These are phyloP conservation scores for Mesochorus sp. DNA, from an alignment of 2,888 invertebrate species.

Conservation along the genomic window DNA sequence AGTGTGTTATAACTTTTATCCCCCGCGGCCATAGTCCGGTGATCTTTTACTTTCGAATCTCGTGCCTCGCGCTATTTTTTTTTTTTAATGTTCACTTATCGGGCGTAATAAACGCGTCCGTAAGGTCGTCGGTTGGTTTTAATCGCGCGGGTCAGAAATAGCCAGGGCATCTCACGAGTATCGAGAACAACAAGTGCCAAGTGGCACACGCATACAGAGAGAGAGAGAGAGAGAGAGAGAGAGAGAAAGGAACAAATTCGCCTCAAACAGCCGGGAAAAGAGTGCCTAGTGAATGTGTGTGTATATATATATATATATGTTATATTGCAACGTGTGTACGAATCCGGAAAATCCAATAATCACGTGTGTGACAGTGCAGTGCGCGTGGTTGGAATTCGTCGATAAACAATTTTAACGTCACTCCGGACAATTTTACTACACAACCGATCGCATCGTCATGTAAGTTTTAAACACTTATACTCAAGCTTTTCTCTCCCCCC, in stretches of 20 bases:
- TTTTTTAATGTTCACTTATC: too few relatives aligned
- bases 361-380: slow-evolving; percentile 38
- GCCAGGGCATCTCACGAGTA: not conserved
- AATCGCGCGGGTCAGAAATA: slow-evolving; percentile 12
- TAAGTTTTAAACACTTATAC: not conserved
- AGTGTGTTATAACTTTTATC: not conserved
- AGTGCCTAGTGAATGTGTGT: slow-evolving; percentile 13
- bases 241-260: not conserved
- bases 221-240: not conserved
- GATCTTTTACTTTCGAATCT: not conserved
- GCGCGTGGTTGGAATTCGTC: not conserved
- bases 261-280: not conserved
- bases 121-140: not conserved
- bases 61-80: too few relatives aligned
- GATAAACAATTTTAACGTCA: not conserved
- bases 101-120: not conserved
- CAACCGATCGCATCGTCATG: not conserved
- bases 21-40: slow-evolving; percentile 1
- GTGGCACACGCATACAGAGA: slow-evolving; percentile 30
- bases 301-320: too few relatives aligned
- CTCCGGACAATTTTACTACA: not conserved
- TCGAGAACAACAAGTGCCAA: slow-evolving; percentile 35
- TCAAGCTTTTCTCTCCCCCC: too few relatives aligned
- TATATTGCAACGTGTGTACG: too few relatives aligned
- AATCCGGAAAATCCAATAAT: slow-evolving; percentile 33